Conservation (phyloP, 2,797 vertebrate species). For the Valencia hispanica region DNA sequence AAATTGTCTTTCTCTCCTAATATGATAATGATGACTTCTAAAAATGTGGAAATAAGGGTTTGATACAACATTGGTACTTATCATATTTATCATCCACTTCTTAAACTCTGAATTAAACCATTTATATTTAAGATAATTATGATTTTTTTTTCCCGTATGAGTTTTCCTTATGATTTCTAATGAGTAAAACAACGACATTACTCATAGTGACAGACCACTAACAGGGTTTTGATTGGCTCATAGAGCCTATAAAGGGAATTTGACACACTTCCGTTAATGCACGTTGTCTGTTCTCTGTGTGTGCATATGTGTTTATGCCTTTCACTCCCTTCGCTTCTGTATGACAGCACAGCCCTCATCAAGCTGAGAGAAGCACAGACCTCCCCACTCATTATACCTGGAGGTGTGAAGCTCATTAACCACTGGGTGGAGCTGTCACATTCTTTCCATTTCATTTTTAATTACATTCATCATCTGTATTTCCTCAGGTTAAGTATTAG, state of each 20-base stretch:
- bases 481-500: constrained; percentile 26
- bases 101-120: background rate
- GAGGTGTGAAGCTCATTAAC: constrained; percentile 42
- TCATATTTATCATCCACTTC: background rate
- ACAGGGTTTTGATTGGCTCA: background rate
- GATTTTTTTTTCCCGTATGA: background rate
- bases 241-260: background rate
- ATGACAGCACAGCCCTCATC: constrained; percentile 21
- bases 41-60: constrained; percentile 14
- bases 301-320: constrained; percentile 11
- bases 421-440: constrained; percentile 82
- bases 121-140: background rate
- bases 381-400: constrained; percentile 13
- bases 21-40: constrained; percentile 13
- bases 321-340: constrained; percentile 4
- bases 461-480: constrained; percentile 14
- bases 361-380: constrained; percentile 14
- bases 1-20: constrained; percentile 19
- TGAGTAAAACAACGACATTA: constrained; percentile 1
- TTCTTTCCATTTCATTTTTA: constrained; percentile 52
- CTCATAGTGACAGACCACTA: background rate
- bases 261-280: background rate
- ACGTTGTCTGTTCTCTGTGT: background rate
- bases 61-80: background rate
- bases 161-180: background rate